Conservation (phyloP, 2,113 vertebrate genomes). For the Nerophis lumbriciformis region DNA sequence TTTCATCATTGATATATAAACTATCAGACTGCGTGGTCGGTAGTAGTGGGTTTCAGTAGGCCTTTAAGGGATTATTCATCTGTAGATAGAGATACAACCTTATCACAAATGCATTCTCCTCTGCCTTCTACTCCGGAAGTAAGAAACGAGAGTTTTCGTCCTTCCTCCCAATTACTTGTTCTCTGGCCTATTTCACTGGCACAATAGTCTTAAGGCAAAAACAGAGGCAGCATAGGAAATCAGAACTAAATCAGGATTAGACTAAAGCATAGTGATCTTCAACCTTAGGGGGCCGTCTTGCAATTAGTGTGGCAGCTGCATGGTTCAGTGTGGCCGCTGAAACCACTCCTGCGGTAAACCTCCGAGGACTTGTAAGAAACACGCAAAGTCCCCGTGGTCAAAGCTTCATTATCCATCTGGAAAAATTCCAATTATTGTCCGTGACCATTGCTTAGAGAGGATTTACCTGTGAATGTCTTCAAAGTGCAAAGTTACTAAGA, state of each 20-base stretch:
- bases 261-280: constrained; percentile 15
- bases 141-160: not conserved
- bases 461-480: constrained; percentile 1
- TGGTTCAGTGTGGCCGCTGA: constrained; percentile 24
- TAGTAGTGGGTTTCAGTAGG: no score
- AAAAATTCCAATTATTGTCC: constrained; percentile 40
- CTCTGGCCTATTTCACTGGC: not conserved
- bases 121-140: not conserved
- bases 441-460: constrained; percentile 54
- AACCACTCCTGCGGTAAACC: constrained; percentile 49
- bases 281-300: constrained; percentile 19
- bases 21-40: no score
- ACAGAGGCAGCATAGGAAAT: not conserved
- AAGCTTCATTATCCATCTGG: constrained; percentile 56
- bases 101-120: no score
- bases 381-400: constrained; percentile 37
- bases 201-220: not conserved
- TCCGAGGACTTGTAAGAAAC: constrained; percentile 43
- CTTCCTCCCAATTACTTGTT: not conserved
- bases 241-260: not conserved
- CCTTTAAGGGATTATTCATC: no score
- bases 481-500: constrained; percentile 1
- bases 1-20: no score
- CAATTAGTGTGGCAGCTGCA: constrained; percentile 42
- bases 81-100: no score